These are phyloP conservation scores for Drosophila chauvacae DNA, from an alignment of 1,140 invertebrate species.

Conservation along the genomic window DNA sequence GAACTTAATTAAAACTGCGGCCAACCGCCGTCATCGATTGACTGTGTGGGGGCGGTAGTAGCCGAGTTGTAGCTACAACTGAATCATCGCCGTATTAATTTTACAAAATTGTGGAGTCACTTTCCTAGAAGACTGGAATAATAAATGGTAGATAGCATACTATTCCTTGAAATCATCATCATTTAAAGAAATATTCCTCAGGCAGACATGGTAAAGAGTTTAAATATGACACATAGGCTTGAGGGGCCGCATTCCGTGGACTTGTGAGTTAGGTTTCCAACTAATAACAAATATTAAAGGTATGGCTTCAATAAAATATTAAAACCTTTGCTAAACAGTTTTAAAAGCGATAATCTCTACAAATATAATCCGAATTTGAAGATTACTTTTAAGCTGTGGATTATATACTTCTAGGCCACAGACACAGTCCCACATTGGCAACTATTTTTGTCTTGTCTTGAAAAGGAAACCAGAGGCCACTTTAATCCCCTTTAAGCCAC, in stretches of 20 bases:
- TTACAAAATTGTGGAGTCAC: conserved; percentile 3
- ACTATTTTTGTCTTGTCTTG: conserved; percentile 16
- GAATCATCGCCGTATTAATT: conserved; percentile 11
- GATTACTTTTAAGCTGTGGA: conserved; percentile 10
- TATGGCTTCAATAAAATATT: neutral
- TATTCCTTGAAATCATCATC: neutral
- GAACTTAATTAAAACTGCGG: conserved; percentile 66
- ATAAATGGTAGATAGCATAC: neutral
- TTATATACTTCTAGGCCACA: conserved; percentile 7
- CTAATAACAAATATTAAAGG: neutral
- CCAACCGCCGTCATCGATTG: conserved; percentile 23
- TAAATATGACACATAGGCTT: neutral
- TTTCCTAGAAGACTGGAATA: neutral
- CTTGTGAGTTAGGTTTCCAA: too few species aligned
- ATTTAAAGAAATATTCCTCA: neutral
- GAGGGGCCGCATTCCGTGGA: neutral
- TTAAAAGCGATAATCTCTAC: neutral
- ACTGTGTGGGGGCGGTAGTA: neutral
- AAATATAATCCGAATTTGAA: neutral
- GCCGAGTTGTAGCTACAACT: conserved; percentile 1
- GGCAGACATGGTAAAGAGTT: neutral
- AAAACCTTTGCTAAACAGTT: neutral
- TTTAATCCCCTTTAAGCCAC: conserved; percentile 30
- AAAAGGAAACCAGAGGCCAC: conserved; percentile 6
- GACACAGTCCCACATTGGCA: neutral